These are phyloP conservation scores for Eira barbara DNA, from an alignment of 2,113 vertebrate species.

Conservation along the genomic window DNA sequence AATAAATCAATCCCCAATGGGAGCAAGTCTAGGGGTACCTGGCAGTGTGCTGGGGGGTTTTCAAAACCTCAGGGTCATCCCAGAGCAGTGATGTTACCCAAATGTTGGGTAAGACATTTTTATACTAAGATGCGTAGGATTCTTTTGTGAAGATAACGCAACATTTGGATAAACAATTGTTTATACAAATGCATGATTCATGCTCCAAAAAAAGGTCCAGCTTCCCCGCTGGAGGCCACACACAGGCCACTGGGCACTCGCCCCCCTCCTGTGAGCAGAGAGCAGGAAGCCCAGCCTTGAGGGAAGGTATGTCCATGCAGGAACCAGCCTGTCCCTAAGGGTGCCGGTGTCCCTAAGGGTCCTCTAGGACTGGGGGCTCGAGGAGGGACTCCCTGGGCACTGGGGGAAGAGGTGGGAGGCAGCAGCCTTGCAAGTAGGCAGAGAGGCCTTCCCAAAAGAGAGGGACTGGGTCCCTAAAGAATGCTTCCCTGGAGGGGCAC, in stretches of 20 bases:
- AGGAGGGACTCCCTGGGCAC: neutral
- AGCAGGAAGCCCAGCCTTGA: neutral
- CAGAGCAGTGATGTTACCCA: neutral
- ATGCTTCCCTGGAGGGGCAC: neutral
- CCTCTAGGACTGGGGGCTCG: neutral
- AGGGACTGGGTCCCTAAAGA: neutral
- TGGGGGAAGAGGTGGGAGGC: too few relatives aligned
- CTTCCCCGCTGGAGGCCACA: neutral
- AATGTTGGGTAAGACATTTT: neutral
- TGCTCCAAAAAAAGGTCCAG: neutral
- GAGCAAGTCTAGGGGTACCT: neutral
- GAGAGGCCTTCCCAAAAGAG: neutral
- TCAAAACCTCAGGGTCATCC: neutral
- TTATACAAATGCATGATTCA: neutral
- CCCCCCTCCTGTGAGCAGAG: too few relatives aligned
- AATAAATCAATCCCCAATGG: neutral
- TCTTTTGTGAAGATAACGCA: neutral
- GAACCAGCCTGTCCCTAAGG: neutral
- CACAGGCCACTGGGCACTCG: rapidly evolving
- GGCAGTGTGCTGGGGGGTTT: neutral
- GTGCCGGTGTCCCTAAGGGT: neutral
- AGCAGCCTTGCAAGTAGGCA: rapidly evolving
- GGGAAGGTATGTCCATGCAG: neutral
- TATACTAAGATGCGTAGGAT: neutral
- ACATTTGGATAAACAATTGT: neutral